Conservation (phyloP, 2,888 invertebrate species). For the Ephialtes manifestator region DNA sequence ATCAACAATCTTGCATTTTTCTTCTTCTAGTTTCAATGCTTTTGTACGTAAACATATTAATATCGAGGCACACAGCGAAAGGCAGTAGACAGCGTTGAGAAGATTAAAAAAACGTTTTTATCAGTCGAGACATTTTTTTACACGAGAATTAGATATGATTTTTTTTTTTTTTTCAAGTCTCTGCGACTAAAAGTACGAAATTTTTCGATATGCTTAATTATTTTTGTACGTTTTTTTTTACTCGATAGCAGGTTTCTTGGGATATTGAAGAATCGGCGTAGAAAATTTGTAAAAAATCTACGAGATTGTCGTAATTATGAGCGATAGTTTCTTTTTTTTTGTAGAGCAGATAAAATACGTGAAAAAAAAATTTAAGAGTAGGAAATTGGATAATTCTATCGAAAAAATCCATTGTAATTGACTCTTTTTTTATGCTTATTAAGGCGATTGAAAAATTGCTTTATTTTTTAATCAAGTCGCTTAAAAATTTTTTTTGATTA, state of each 20-base stretch:
- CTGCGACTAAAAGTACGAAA: constrained; percentile 20
- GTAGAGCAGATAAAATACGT: constrained; percentile 19
- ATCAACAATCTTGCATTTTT: constrained; percentile 47
- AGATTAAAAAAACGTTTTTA: background rate
- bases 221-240: constrained; percentile 9
- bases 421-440: background rate
- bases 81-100: constrained; percentile 72
- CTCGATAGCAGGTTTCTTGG: background rate
- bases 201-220: constrained; percentile 33
- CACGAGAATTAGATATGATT: constrained; percentile 50
- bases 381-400: background rate
- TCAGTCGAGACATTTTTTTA: constrained; percentile 9
- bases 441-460: too few relatives aligned
- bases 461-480: too few relatives aligned
- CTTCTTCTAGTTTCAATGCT: constrained; percentile 42
- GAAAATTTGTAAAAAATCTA: constrained; percentile 12
- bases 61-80: constrained; percentile 78
- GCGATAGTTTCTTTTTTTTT: constrained; percentile 6
- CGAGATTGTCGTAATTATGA: constrained; percentile 14
- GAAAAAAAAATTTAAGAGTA: background rate
- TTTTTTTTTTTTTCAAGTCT: background rate
- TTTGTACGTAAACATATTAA: constrained; percentile 64
- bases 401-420: constrained; percentile 22
- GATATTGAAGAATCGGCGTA: background rate
- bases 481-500: too few relatives aligned